Conservation (phyloP, 2,113 vertebrate species). For the Aix galericulata region DNA sequence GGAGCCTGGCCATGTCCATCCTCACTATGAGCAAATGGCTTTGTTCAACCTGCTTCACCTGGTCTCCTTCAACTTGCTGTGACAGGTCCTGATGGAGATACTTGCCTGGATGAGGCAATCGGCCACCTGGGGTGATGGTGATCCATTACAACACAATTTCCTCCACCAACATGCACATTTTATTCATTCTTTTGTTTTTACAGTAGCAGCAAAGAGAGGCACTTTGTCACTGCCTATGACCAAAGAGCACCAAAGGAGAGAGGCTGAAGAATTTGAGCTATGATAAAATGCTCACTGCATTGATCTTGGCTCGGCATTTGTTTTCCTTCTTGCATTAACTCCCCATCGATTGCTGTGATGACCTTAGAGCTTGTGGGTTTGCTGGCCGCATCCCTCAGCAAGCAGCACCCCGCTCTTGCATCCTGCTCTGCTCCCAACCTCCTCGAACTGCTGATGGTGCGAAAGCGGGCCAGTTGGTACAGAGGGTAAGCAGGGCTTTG, state of each 20-base stretch:
- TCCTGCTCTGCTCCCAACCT: background rate
- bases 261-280: constrained; percentile 29
- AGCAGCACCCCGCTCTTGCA: background rate
- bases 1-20: background rate
- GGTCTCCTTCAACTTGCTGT: rapidly evolving
- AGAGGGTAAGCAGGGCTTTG: background rate
- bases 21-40: background rate
- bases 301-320: constrained; percentile 71
- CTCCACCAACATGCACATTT: background rate
- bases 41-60: background rate
- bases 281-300: constrained; percentile 60
- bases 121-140: background rate
- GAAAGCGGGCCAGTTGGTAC: rapidly evolving
- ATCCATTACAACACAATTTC: background rate
- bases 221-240: background rate
- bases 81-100: background rate
- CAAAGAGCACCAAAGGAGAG: constrained; percentile 3
- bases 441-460: background rate
- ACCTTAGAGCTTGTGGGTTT: constrained; percentile 55
- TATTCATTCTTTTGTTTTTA: constrained; percentile 44
- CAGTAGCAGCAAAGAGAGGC: background rate
- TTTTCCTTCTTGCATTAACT: constrained; percentile 75
- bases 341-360: constrained; percentile 59
- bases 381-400: constrained; percentile 29
- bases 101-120: rapidly evolving